Evolutionary conservation across 2,888 invertebrate genomes (phyloP), one percentile per base, ranked within the genome.

Genomic region (Metopia argyrocephala): DNA sequence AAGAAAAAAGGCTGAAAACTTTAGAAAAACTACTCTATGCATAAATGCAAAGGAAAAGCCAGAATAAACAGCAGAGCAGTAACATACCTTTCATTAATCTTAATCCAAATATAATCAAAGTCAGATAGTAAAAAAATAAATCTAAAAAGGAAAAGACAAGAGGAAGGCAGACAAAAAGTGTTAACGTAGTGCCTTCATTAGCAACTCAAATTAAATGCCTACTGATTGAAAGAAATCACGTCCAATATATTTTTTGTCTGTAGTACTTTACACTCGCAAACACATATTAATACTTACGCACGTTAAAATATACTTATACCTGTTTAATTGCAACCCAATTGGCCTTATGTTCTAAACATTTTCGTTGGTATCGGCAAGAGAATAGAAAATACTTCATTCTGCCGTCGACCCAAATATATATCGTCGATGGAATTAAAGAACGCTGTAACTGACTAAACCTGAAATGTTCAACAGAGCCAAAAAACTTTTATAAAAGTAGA

Each of bases 171-270:
- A 12, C 31, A 54, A 59, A 81, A 78, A 74, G 74, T 71, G 61
- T 78, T 70, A 81, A 78, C 70, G 23, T 70, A 76, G 66, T 79
- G 59, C 70, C 66, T 74, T 75, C 74, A 81, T 81, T 81, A 78
- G 61, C 74, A 70, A 66, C 59, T 70, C 46, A 65, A 74, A 78
- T 69, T 57, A 70, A 81, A 78, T 78, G 69, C 68, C 66, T 70
- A 74, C 74, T 78, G 81, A 81, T 78, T 78, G 78, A 78, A 81
- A 66, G 65, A 81, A 78, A 81, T 78, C 81, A 78, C 81, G 81
- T 78, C 75, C 61, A 70, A 61, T 65, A n/a, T n/a, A 50, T 75
- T 69, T 59, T 69, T 18, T 46, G 28, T 18, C n/a, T 46, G 52
- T 20, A 65, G 59, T 46, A 62, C 56, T 57, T 56, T 50, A 46